These are phyloP conservation scores for Drosophila pectinifera DNA, from an alignment of 1,140 invertebrate species.

Conservation along the genomic window DNA sequence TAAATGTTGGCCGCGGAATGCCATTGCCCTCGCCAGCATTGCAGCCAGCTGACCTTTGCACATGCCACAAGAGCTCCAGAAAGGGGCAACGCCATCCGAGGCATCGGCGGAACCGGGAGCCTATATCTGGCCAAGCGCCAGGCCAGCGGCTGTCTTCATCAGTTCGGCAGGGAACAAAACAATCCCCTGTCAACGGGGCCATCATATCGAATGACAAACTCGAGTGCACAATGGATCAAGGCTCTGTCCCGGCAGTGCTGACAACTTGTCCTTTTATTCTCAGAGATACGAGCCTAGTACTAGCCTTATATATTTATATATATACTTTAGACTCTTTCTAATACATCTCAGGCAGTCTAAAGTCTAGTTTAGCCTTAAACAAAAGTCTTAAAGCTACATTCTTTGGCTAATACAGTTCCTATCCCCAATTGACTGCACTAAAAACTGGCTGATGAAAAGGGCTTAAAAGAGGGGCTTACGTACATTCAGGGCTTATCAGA, in stretches of 20 bases:
- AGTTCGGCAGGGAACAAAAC: conserved; percentile 5
- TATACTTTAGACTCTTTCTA: too few species aligned
- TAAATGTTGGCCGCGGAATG: conserved; percentile 62
- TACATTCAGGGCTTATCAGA: conserved; percentile 51
- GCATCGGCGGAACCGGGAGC: conserved; percentile 22
- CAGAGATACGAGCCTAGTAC: too few species aligned
- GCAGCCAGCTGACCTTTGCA: conserved; percentile 79
- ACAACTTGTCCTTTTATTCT: not conserved
- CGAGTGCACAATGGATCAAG: conserved; percentile 51
- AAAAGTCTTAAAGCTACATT: too few species aligned
- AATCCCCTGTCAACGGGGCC: conserved; percentile 64
- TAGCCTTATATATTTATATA: too few species aligned
- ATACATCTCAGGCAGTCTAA: too few species aligned
- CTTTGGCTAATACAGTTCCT: too few species aligned
- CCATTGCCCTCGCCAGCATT: conserved; percentile 64
- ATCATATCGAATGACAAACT: conserved; percentile 77
- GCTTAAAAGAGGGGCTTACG: conserved; percentile 7
- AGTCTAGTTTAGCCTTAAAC: too few species aligned
- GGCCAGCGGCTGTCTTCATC: conserved; percentile 40
- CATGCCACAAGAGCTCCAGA: conserved; percentile 65
- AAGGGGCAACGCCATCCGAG: too few species aligned
- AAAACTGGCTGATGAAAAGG: conserved; percentile 3
- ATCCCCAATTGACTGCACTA: too few species aligned
- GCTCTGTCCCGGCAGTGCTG: not conserved
- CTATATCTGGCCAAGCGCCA: conserved; percentile 27